Conservation (phyloP, 1,140 invertebrate species). For the Drosophila sulfurigaster region DNA sequence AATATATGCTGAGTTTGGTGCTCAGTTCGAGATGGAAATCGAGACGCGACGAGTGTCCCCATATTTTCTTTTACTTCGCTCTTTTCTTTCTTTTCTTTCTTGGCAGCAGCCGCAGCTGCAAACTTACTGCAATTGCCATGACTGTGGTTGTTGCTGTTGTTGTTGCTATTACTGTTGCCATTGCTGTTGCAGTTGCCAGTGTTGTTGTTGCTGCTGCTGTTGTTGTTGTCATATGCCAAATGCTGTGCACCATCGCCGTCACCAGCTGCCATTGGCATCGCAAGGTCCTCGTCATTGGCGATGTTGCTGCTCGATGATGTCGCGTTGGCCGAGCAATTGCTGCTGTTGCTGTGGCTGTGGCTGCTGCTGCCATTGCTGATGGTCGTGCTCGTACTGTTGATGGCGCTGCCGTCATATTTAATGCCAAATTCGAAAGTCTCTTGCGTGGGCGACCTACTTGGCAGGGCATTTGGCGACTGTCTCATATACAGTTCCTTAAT, state of each 20-base stretch:
- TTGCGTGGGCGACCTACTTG: slow-evolving; percentile 58
- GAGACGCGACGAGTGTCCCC: background rate
- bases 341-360: slow-evolving; percentile 23
- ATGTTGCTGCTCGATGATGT: slow-evolving; percentile 36
- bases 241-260: slow-evolving; percentile 58
- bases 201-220: slow-evolving; percentile 18
- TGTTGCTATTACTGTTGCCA: slow-evolving; percentile 42
- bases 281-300: slow-evolving; percentile 49
- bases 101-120: slow-evolving; percentile 27
- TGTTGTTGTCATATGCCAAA: slow-evolving; percentile 59
- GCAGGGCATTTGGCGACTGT: slow-evolving; percentile 46
- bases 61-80: background rate
- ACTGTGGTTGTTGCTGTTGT: slow-evolving; percentile 18
- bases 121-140: slow-evolving; percentile 77
- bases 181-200: slow-evolving; percentile 46
- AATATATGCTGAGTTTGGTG: slow-evolving; percentile 44
- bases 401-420: slow-evolving; percentile 40
- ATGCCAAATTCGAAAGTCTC: slow-evolving; percentile 66
- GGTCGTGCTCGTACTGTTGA: slow-evolving; percentile 13
- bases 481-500: slow-evolving; percentile 67
- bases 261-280: slow-evolving; percentile 48
- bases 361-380: slow-evolving; percentile 24
- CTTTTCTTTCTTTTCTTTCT: slow-evolving; percentile 10
- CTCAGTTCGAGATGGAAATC: slow-evolving; percentile 2
- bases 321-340: slow-evolving; percentile 3